Base-by-base conservation (phyloP, 2,113 vertebrate species). In the Halcyon malimbica region DNA sequence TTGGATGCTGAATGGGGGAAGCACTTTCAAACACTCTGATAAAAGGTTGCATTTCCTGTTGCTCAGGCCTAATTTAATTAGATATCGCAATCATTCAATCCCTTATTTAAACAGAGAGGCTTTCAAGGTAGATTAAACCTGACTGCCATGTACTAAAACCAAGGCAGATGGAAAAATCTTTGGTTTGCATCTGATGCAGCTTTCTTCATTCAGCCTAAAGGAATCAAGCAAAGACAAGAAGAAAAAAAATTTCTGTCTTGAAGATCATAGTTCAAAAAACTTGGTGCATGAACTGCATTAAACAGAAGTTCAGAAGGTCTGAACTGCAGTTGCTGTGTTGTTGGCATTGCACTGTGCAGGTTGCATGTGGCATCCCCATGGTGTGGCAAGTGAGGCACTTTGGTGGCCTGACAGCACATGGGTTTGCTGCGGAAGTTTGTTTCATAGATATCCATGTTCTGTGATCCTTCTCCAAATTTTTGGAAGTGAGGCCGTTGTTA, bases 391-490 rank as follows among this genome's bases (percentile, higher is more conserved):
- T 9, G 69, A 33, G 62, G 71, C 18, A 4, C 77, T 81, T 73
- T 2, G 9, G 70, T 68, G 90, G 84, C 70, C 88, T 17, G 16
- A 11, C 25, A 63, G 84, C 63, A 3, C 1, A 1, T 1, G 3
- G 77, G 68, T 48, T 12, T 73, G 69, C 86, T 69, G 78, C 63
- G 68, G 60, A 31, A 83, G 15, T 16, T 44, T 74, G 33, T 37
- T 60, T 60, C 33, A 31, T 82, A 53, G 10, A 15, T 1, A 21
- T 35, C 3, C 9, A 7, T 44, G 16, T 48, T 54, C 73, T 96
- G n/a, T 90, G 92, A 89, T 94, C 85, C 37, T 88, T 17, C 46
- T 93, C 86, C 92, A 92, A 9, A 31, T n/a, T 41, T 89, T 73
- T 65, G 53, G 33, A 88, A 79, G 33, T 21, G 42, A 57, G 50